phyloP scores from a whole-genome alignment of 2,888 invertebrate species.

The Drosophila formosana region DNA sequence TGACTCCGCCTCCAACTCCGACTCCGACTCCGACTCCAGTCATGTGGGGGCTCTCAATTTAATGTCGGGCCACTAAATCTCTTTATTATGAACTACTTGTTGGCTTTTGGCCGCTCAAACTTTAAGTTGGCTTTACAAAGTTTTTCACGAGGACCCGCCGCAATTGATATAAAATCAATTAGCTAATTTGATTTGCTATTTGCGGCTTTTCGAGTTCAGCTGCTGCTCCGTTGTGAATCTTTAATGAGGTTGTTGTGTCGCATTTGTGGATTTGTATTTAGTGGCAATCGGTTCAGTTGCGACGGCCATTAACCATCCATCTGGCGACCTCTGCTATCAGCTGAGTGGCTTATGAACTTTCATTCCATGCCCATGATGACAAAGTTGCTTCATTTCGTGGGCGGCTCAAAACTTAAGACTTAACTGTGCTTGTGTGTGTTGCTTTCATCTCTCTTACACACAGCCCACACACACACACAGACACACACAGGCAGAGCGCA shows the following conservation, averaged over 20 bases:
- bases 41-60: slow-evolving; percentile 39
- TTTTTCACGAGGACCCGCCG: slow-evolving; percentile 35
- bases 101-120: slow-evolving; percentile 63
- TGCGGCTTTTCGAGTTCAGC: slow-evolving; percentile 25
- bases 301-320: slow-evolving; percentile 3
- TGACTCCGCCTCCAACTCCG: slow-evolving; percentile 9
- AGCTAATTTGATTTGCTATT: slow-evolving; percentile 56
- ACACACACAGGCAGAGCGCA: slow-evolving; percentile 4
- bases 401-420: slow-evolving; percentile 50
- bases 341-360: slow-evolving; percentile 47
- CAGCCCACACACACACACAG: slow-evolving; percentile 2
- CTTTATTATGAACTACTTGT: slow-evolving; percentile 82
- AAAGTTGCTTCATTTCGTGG: slow-evolving; percentile 38
- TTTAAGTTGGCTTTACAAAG: slow-evolving; percentile 62
- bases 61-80: slow-evolving; percentile 64
- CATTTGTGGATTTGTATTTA: slow-evolving; percentile 19
- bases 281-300: slow-evolving; percentile 18
- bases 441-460: slow-evolving; percentile 15
- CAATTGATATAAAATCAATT: slow-evolving; percentile 67
- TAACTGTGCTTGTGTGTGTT: slow-evolving; percentile 17
- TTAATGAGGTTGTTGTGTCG: slow-evolving; percentile 37
- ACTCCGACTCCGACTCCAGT: slow-evolving; percentile 16
- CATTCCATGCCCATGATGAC: slow-evolving; percentile 21
- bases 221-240: slow-evolving; percentile 26
- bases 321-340: slow-evolving; percentile 4